Evolutionary conservation across 2,888 invertebrate species (phyloP), one percentile per base, ranked within the genome.

Genomic region (Drosophila falleni): DNA sequence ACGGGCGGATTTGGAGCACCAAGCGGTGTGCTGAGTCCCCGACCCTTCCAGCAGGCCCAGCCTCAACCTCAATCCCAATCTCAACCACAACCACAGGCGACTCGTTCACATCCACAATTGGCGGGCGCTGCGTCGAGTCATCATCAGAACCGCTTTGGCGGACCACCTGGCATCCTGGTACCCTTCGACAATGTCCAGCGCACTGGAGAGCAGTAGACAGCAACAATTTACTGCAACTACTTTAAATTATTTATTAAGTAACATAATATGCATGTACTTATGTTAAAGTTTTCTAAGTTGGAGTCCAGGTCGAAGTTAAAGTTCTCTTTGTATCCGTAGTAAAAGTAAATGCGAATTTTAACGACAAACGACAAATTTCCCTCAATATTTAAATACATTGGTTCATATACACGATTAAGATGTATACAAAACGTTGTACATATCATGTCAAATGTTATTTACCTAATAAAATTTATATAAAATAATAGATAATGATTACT

Each of bases 151-250:
- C 88, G 90, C 35, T 93, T 93, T 54, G 93, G 93, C 4, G 93
- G 92, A 10, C 92, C 93, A 9, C 92, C 93, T 6, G 93, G 93
- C 13, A 66, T 93, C 39, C 83, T 93, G 13, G 77, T 77, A 16
- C 93, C 92, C 37, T 93, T 87, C 68, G 92, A 92, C 71, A 92
- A 91, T 74, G 80, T 75, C 19, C 89, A 82, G 71, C 66, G 81
- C 9, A 53, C 71, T 6, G 85, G 51, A 2, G 70, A 60, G n/a
- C 83, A 84, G 58, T 88, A 86, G 71, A 46, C 53, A 15, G n/a
- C 19, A 33, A 3, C 64, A 16, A 26, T 2, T 51, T 16, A 33
- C 44, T 44, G 41, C 71, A 68, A 66, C 59, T 87, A 88, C 81
- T 89, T 87, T 85, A 78, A 89, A 89, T 85, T 89, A 85, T 85